phyloP scores from a whole-genome alignment of 2,888 invertebrate species.

The Archips xylosteana region DNA sequence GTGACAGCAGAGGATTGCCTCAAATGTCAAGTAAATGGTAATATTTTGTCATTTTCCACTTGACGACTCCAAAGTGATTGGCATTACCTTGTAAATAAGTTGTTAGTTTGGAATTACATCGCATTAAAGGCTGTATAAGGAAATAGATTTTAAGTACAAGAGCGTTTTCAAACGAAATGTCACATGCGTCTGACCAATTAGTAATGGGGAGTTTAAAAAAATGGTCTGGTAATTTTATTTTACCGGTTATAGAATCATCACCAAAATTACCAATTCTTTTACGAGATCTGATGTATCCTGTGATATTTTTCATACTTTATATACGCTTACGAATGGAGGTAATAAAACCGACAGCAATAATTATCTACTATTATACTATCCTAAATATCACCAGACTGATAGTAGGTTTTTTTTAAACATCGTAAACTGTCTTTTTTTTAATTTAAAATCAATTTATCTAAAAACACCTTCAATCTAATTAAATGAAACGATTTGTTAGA shows the following conservation, averaged over 20 bases:
- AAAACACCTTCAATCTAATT: conserved; percentile 49
- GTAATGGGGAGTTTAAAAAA: no score
- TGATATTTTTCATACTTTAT: no score
- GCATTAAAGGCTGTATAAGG: neutral
- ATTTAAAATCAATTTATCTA: neutral
- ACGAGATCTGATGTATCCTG: no score
- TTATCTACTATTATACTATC: no score
- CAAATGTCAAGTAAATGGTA: conserved; percentile 26
- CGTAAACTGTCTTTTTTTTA: neutral
- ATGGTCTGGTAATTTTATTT: no score
- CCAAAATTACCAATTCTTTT: no score
- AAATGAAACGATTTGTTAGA: conserved; percentile 56
- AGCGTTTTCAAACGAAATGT: neutral
- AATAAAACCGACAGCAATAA: no score
- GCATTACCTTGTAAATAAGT: conserved; percentile 9
- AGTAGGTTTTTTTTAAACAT: no score
- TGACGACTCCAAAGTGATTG: conserved; percentile 23
- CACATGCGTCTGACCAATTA: no score
- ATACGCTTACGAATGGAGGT: no score
- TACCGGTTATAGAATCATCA: no score
- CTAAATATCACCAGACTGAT: no score
- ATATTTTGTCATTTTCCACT: conserved; percentile 33
- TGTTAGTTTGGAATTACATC: neutral
- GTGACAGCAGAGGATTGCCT: conserved; percentile 25
- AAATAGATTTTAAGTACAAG: neutral